Conservation (phyloP, 2,797 vertebrate genomes). For the Chelon auratus region DNA sequence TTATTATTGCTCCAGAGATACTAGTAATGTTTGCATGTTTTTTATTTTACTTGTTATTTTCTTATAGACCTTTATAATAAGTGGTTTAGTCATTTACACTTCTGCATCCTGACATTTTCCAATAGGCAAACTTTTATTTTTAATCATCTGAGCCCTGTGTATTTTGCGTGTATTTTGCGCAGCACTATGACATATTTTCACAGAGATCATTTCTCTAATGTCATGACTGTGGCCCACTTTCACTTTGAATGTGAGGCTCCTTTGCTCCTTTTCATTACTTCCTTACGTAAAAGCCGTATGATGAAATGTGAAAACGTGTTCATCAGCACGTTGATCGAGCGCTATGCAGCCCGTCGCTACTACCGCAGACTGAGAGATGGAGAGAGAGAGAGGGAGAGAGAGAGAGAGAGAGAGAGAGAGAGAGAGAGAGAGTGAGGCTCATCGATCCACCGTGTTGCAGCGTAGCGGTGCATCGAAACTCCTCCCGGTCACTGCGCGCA, state of each 20-base stretch:
- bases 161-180: no score
- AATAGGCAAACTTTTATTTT: no score
- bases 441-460: slow-evolving; percentile 67
- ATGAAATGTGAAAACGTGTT: background rate
- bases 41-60: background rate
- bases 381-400: slow-evolving; percentile 11
- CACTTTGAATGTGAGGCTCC: background rate
- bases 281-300: background rate
- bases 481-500: slow-evolving; percentile 74
- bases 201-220: no score
- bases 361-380: background rate
- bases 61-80: no score
- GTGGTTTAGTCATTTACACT: no score
- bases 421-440: slow-evolving; percentile 27
- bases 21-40: no score
- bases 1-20: no score
- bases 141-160: no score
- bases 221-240: background rate
- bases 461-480: slow-evolving; percentile 62
- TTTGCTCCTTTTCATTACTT: background rate
- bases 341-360: background rate
- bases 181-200: no score
- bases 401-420: slow-evolving; percentile 17
- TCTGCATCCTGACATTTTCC: no score
- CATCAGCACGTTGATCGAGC: background rate